These are phyloP conservation scores for Amphipyra berbera DNA, from an alignment of 2,888 invertebrate genomes.

Conservation along the genomic window DNA sequence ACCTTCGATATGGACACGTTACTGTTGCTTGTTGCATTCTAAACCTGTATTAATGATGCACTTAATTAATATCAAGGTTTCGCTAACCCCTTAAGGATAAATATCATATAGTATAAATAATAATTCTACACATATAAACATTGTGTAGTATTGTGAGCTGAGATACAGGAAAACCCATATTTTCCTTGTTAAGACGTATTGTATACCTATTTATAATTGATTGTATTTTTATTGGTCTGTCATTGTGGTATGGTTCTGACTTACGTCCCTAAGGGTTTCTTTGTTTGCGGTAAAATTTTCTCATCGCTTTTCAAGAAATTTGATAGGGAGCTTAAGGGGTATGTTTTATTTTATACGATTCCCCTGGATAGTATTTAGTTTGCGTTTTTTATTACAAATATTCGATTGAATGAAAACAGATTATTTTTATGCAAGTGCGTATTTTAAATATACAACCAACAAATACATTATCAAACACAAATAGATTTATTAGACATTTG, in stretches of 20 bases:
- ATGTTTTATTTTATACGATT: no score
- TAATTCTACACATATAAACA: slow-evolving; percentile 11
- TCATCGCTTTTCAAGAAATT: no score
- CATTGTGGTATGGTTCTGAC: not conserved
- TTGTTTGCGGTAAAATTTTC: not conserved
- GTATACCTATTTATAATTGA: slow-evolving; percentile 16
- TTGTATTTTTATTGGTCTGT: slow-evolving; percentile 4
- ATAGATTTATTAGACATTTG: not conserved
- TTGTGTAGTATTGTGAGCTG: slow-evolving; percentile 10
- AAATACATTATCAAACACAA: not conserved
- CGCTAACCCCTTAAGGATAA: slow-evolving; percentile 19
- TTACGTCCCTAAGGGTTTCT: slow-evolving; percentile 1
- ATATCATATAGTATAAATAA: slow-evolving; percentile 11
- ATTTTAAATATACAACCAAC: not conserved
- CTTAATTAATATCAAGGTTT: slow-evolving; percentile 11
- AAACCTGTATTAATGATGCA: not conserved
- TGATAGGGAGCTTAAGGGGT: no score
- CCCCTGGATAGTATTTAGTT: no score
- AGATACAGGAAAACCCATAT: slow-evolving; percentile 39
- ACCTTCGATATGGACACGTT: not conserved
- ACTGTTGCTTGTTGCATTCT: no score
- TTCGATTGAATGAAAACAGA: slow-evolving; percentile 3
- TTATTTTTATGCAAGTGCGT: slow-evolving; percentile 3
- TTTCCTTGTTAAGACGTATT: slow-evolving; percentile 39
- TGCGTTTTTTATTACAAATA: no score